Evolutionary conservation across 92 coral and sea anemone genomes (phyloP).

Genomic region (Zoanthus sansibaricus): DNA sequence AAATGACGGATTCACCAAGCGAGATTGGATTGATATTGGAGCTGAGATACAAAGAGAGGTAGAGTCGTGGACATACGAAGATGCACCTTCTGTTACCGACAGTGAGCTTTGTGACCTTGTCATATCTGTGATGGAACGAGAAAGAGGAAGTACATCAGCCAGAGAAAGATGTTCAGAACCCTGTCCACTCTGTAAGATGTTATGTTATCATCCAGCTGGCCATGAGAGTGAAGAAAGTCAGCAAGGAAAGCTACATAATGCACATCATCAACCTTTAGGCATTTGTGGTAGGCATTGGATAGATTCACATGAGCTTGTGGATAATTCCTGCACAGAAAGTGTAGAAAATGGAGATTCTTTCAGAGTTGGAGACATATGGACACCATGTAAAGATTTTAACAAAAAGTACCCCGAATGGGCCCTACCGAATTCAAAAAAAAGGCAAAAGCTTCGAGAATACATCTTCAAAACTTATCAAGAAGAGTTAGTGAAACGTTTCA

Average conservation of each 20-base stretch:
- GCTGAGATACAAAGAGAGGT: neutral
- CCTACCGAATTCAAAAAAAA: neutral
- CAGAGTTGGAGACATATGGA: neutral
- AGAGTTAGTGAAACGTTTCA: neutral
- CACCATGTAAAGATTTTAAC: neutral
- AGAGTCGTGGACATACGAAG: neutral
- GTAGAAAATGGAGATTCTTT: neutral
- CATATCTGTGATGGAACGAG: neutral
- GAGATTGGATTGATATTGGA: conserved; percentile 6
- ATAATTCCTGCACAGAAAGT: neutral
- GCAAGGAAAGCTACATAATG: neutral
- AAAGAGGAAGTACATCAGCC: neutral
- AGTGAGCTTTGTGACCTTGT: conserved; percentile 17
- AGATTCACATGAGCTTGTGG: neutral
- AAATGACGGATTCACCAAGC: neutral
- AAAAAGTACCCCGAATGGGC: neutral
- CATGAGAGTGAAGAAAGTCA: neutral
- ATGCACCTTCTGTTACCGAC: neutral
- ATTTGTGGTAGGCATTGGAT: neutral
- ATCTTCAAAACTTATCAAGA: conserved; percentile 13
- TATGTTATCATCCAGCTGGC: neutral
- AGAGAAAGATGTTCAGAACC: conserved; percentile 24
- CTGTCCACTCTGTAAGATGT: conserved; percentile 25
- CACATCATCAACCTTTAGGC: neutral
- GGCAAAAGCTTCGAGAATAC: neutral